These are phyloP conservation scores for Athetis lepigone DNA, from an alignment of 2,888 invertebrate genomes.

Conservation along the genomic window DNA sequence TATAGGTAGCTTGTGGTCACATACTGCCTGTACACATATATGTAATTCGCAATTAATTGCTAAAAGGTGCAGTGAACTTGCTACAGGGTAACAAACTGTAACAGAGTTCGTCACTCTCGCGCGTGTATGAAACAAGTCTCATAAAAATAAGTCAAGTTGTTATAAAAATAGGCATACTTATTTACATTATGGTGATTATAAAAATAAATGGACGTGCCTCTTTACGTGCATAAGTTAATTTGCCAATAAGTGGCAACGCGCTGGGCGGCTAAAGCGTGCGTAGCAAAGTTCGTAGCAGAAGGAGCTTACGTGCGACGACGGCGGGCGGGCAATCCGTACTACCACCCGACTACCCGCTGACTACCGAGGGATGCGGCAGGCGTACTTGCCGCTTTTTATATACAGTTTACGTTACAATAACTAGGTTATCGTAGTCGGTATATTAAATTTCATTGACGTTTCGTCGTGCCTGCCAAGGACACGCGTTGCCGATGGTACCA, in stretches of 20 bases:
- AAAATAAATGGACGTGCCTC: not conserved
- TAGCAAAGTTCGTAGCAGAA: slow-evolving; percentile 76
- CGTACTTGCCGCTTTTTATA: slow-evolving; percentile 83
- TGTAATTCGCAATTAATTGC: not conserved
- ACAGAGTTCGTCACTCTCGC: slow-evolving; percentile 22
- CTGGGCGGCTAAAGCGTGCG: slow-evolving; percentile 75
- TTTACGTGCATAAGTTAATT: slow-evolving; percentile 11
- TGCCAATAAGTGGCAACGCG: slow-evolving; percentile 28
- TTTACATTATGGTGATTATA: not conserved
- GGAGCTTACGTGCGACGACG: slow-evolving; percentile 87
- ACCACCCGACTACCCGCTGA: slow-evolving; percentile 73
- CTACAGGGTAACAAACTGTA: slow-evolving; percentile 8
- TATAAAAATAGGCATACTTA: not conserved
- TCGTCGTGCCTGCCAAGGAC: slow-evolving; percentile 84
- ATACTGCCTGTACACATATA: not conserved
- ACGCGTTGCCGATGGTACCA: slow-evolving; percentile 77
- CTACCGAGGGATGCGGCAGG: slow-evolving; percentile 73
- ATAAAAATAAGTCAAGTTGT: not conserved
- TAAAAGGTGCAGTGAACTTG: slow-evolving; percentile 20
- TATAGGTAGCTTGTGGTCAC: slow-evolving; percentile 8
- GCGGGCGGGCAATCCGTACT: slow-evolving; percentile 85
- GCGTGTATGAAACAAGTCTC: not conserved
- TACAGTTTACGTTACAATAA: slow-evolving; percentile 83
- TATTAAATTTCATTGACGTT: slow-evolving; percentile 89
- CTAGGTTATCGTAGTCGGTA: slow-evolving; percentile 87